Evolutionary conservation across 2,888 invertebrate species (phyloP).

Genomic region (Brenthis daphne): DNA sequence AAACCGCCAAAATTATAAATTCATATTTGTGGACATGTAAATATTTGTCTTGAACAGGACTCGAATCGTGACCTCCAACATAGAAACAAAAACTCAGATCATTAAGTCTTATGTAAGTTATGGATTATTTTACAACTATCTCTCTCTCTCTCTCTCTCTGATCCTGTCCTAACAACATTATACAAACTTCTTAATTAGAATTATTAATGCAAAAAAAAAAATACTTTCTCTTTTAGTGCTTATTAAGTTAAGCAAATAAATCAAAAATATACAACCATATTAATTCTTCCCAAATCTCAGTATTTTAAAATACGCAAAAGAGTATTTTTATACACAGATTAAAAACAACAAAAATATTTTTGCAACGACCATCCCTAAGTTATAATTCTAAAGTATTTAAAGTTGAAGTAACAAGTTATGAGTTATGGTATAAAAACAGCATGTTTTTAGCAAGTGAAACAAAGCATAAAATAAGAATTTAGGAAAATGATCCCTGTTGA

Average conservation of each 20-base stretch:
- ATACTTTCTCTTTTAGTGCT: too few species aligned
- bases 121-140: background rate
- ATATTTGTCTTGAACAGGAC: too few species aligned
- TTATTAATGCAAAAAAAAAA: too few species aligned
- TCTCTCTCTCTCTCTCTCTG: background rate
- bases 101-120: too few species aligned
- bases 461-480: constrained; percentile 36
- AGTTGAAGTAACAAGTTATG: constrained; percentile 29
- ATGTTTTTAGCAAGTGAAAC: constrained; percentile 37
- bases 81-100: too few species aligned
- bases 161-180: too few species aligned
- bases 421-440: constrained; percentile 21
- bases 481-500: constrained; percentile 33
- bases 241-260: background rate
- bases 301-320: too few species aligned
- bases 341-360: background rate
- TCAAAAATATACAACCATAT: background rate
- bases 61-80: too few species aligned
- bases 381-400: constrained; percentile 22
- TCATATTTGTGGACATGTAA: too few species aligned
- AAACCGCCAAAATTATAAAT: too few species aligned
- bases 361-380: background rate
- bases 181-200: too few species aligned
- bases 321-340: background rate
- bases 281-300: too few species aligned